Conservation (phyloP, 2,113 vertebrate species). For the Struthidea cinerea region DNA sequence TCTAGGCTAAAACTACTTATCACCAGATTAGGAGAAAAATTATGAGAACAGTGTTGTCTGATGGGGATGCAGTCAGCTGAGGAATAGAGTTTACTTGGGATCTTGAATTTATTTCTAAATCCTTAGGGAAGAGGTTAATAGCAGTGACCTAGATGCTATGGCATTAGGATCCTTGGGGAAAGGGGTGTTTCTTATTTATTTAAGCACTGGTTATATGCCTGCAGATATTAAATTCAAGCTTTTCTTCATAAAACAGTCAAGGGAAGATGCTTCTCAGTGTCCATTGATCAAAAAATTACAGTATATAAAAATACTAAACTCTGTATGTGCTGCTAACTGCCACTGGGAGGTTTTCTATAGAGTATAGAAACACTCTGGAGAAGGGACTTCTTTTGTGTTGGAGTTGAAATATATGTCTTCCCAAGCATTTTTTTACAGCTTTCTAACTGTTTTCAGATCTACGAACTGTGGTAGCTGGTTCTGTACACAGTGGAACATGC, state of each 20-base stretch:
- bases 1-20: not conserved
- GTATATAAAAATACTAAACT: not conserved
- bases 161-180: not conserved
- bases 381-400: not conserved
- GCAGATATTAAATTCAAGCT: not conserved
- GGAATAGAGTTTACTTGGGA: not conserved
- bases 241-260: not conserved
- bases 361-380: not conserved
- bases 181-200: not conserved
- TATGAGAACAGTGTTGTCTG: not conserved
- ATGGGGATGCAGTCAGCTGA: not conserved
- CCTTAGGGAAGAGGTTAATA: not conserved
- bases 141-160: not conserved
- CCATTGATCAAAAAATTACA: not conserved
- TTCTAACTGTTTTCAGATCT: not conserved
- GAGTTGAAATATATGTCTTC: not conserved
- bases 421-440: not conserved
- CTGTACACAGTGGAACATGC: not conserved
- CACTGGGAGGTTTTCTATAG: not conserved
- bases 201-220: not conserved
- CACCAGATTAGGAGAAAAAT: not conserved
- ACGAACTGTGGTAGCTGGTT: not conserved
- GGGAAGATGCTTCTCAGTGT: not conserved
- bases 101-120: not conserved
- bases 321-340: not conserved